phyloP scores from a whole-genome alignment of 2,113 vertebrate species.

The Anolis carolinensis region DNA sequence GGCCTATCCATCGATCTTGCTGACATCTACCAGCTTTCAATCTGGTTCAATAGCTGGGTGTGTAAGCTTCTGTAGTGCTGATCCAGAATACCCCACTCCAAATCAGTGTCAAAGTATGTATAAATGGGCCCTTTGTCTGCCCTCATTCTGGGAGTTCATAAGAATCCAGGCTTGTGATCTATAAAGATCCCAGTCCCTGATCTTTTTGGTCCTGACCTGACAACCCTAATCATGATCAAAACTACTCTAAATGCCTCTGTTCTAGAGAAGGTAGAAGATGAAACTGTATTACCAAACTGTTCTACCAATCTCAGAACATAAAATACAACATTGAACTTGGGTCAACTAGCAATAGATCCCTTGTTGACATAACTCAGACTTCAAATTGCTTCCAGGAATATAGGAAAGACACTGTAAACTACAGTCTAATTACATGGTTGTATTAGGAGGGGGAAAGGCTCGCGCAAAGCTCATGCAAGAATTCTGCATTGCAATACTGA shows the following conservation, averaged over 20 bases:
- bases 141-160: no score
- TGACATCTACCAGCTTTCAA: no score
- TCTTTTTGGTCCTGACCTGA: no score
- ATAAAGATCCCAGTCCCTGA: no score
- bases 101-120: no score
- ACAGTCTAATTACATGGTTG: neutral
- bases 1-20: no score
- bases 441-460: neutral
- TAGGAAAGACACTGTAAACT: neutral
- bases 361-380: neutral
- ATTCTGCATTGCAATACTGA: neutral
- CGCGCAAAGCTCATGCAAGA: neutral
- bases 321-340: neutral
- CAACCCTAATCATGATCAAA: neutral
- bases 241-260: neutral
- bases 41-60: no score
- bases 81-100: no score
- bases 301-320: neutral
- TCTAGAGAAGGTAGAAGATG: neutral
- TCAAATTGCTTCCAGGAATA: neutral
- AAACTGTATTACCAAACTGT: neutral
- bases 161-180: no score
- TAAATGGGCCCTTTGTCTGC: no score
- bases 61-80: no score
- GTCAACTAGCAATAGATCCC: neutral